A percentile compares a stretch with the other conserved stretches of the same genome.
Evolutionary conservation across 2,113 vertebrate species (phyloP).

Genomic region (Choloepus hoffmanni): DNA sequence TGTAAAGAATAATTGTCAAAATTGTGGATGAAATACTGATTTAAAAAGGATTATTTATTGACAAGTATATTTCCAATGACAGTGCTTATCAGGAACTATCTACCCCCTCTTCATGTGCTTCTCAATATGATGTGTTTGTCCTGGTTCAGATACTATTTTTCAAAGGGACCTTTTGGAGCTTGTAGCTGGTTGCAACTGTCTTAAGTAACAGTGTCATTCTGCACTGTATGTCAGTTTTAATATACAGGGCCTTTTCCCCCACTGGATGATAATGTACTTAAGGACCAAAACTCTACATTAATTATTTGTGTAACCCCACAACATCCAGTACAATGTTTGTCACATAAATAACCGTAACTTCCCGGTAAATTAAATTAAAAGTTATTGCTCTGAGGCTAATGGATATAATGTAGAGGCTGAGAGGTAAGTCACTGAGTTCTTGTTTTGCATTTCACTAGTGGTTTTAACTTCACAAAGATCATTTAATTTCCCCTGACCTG

Average conservation of each 20-base stretch:
- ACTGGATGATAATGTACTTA: fast-evolving
- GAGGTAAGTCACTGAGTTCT: fast-evolving
- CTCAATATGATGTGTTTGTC: neutral
- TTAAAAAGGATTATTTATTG: neutral
- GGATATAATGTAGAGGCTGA: fast-evolving
- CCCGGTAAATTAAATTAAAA: neutral
- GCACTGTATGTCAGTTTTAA: neutral
- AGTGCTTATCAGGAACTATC: neutral
- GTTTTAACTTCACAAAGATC: neutral
- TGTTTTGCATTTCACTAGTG: fast-evolving
- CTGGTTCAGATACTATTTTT: neutral
- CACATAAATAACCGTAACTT: fast-evolving
- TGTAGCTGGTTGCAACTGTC: neutral
- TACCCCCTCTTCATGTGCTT: neutral
- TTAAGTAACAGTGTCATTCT: fast-evolving
- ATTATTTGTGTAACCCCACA: fast-evolving
- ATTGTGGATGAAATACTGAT: neutral
- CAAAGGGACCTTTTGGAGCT: neutral
- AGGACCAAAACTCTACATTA: neutral
- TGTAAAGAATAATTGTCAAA: neutral
- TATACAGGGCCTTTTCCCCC: fast-evolving
- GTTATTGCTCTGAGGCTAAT: neutral
- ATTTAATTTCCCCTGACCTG: neutral
- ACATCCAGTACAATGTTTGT: neutral
- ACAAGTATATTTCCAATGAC: neutral